These are phyloP conservation scores for Plodia interpunctella DNA, from an alignment of 1,140 invertebrate genomes.

Conservation along the genomic window DNA sequence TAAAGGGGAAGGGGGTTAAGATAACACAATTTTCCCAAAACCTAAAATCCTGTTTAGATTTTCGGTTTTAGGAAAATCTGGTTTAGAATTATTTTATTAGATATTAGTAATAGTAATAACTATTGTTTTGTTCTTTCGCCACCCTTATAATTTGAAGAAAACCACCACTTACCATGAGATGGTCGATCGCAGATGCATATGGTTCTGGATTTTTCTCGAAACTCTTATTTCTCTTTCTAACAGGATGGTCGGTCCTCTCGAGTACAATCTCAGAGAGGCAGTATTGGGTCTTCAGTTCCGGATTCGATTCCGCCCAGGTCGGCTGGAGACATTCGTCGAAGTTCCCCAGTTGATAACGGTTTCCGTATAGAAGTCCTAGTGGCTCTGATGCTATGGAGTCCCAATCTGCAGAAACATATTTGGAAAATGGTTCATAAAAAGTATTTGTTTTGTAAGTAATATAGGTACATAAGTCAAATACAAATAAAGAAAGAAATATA, in stretches of 20 bases:
- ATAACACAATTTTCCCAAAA: too few species aligned
- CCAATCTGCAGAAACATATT: slow-evolving; percentile 69
- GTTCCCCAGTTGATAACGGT: slow-evolving; percentile 79
- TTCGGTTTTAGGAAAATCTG: too few species aligned
- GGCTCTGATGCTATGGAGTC: slow-evolving; percentile 79
- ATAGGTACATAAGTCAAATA: background rate
- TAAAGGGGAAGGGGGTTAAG: too few species aligned
- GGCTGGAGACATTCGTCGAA: slow-evolving; percentile 79
- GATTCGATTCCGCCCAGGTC: slow-evolving; percentile 57
- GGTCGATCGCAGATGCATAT: slow-evolving; percentile 69
- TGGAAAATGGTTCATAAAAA: background rate
- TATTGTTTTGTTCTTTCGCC: too few species aligned
- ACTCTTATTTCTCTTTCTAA: slow-evolving; percentile 49
- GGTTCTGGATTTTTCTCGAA: slow-evolving; percentile 62
- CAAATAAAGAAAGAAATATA: too few species aligned
- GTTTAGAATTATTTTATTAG: too few species aligned
- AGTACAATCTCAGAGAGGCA: slow-evolving; percentile 73
- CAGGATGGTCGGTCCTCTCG: slow-evolving; percentile 51
- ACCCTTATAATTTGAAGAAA: background rate
- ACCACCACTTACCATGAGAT: slow-evolving; percentile 72
- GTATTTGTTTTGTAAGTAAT: too few species aligned
- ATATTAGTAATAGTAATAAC: too few species aligned
- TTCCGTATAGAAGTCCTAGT: slow-evolving; percentile 77
- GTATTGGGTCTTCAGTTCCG: slow-evolving; percentile 75
- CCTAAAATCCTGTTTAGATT: too few species aligned